A percentile compares a stretch with the other conserved stretches of the same genome.
These are phyloP conservation scores for Drosophila repleta DNA, from an alignment of 1,140 invertebrate genomes.

Conservation along the genomic window DNA sequence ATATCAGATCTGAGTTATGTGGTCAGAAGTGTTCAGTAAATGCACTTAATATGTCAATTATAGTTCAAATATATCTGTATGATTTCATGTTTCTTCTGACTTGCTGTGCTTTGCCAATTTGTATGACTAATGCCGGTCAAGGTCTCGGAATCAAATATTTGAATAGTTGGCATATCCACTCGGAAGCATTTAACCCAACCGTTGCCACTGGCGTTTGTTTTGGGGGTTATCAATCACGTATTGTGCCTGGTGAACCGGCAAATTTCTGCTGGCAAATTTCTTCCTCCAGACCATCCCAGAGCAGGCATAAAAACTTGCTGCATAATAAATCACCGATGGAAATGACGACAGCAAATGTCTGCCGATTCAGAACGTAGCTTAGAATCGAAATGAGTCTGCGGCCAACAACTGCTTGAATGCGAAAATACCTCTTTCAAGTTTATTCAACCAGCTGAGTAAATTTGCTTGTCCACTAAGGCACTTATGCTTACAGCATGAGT, in stretches of 20 bases:
- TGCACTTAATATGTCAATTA: neutral
- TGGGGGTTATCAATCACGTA: conserved; percentile 66
- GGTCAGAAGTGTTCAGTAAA: neutral
- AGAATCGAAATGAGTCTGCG: neutral
- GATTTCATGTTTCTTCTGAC: conserved; percentile 13
- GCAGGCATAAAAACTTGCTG: conserved; percentile 49
- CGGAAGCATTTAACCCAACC: conserved; percentile 59
- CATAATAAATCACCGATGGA: conserved; percentile 74
- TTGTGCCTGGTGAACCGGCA: conserved; percentile 43
- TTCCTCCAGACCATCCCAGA: conserved; percentile 1
- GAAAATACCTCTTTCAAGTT: neutral
- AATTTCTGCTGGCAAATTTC: conserved; percentile 43
- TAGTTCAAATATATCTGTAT: neutral
- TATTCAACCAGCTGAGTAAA: neutral
- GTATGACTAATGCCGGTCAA: conserved; percentile 43
- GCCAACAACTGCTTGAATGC: neutral
- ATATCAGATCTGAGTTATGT: too few relatives aligned
- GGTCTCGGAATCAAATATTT: conserved; percentile 33
- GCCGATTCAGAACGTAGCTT: conserved; percentile 35
- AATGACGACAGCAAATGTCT: conserved; percentile 60
- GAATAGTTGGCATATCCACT: conserved; percentile 32
- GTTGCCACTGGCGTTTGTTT: conserved; percentile 48
- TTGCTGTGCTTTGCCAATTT: conserved; percentile 37
- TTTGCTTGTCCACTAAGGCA: neutral
- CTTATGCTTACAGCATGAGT: too few relatives aligned